A percentile compares a stretch with the other conserved stretches of the same genome.
Conservation (phyloP, 2,113 vertebrate genomes). For the Peromyscus californicus region DNA sequence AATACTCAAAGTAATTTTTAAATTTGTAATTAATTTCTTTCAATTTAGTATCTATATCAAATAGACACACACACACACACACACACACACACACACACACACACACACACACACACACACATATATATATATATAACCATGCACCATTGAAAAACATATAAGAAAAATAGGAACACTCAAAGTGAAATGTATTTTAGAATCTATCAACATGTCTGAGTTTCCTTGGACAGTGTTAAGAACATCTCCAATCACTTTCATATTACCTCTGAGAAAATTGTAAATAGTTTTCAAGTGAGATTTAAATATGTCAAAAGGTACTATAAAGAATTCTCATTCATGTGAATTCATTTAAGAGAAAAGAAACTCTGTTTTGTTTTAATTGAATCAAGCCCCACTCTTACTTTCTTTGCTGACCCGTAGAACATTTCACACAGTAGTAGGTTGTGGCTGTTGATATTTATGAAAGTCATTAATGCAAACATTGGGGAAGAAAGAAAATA, state of each 20-base stretch:
- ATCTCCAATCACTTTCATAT: constrained; percentile 50
- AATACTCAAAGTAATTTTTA: background rate
- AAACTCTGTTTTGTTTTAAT: background rate
- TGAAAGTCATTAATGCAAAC: constrained; percentile 64
- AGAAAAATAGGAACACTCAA: constrained; percentile 76
- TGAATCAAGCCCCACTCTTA: background rate
- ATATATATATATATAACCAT: constrained; percentile 60
- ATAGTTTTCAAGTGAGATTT: background rate
- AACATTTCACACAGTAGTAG: background rate
- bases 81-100: too few species aligned
- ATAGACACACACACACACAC: constrained; percentile 2
- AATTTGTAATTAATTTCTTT: constrained; percentile 57
- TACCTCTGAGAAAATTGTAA: constrained; percentile 65
- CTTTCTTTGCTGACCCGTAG: background rate
- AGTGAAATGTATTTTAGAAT: constrained; percentile 74
- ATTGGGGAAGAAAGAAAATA: background rate
- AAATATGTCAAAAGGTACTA: background rate
- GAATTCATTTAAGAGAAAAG: constrained; percentile 19
- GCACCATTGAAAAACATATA: constrained; percentile 67
- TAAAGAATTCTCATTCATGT: background rate
- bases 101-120: too few species aligned
- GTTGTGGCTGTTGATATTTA: constrained; percentile 48
- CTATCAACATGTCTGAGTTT: constrained; percentile 48
- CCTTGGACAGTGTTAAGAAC: constrained; percentile 30
- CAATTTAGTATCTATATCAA: constrained; percentile 68